Evolutionary conservation across 2,888 invertebrate species (phyloP), one percentile per base, ranked within the genome.

Genomic region (Azorinus chamasolen): DNA sequence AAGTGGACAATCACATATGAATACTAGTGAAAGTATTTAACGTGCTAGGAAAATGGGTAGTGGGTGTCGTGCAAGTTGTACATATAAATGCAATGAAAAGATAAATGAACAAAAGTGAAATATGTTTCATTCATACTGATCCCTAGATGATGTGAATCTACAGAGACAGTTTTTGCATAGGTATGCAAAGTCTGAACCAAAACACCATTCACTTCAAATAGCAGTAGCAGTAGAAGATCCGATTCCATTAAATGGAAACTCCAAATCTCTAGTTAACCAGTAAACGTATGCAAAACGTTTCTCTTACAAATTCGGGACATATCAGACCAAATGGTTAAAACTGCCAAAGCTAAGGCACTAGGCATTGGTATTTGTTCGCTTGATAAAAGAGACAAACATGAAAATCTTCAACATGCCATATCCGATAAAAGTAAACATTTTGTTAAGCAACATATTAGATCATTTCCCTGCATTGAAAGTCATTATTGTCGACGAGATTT

Each of bases 401-500:
- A 1, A 1, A 48, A 48, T 45, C 53, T 43, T 32, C 63, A 64
- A 24, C 63, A 75, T 24, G 69, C 46, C 48, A 75, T 16, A 14
- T 48, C 70, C 20, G 53, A 37, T 24, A 18, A 43, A 16, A 10
- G 14, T 10, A 46, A 62, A 16, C 12, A 48, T 43, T 37, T 10
- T 18, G 58, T 77, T 8, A 62, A n/a, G 16, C 0, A 55, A 8
- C 69, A 69, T n/a, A 69, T 65, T 16, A 14, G 43, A 10, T 65
- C 72, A 0, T 73, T 69, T 45, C 61, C 73, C 1, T 59, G 27
- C 1, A 57, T 69, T 2, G 53, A 53, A 14, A 64, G 64, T 18
- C 72, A 78, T 51, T 78, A 73, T 20, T 54, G 59, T 20, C 14
- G 78, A 12, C 73, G 61, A 45, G 53, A 63, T 18, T 32, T 57